These are phyloP conservation scores for Coilia nasus DNA, from an alignment of 2,797 vertebrate genomes.

Conservation along the genomic window DNA sequence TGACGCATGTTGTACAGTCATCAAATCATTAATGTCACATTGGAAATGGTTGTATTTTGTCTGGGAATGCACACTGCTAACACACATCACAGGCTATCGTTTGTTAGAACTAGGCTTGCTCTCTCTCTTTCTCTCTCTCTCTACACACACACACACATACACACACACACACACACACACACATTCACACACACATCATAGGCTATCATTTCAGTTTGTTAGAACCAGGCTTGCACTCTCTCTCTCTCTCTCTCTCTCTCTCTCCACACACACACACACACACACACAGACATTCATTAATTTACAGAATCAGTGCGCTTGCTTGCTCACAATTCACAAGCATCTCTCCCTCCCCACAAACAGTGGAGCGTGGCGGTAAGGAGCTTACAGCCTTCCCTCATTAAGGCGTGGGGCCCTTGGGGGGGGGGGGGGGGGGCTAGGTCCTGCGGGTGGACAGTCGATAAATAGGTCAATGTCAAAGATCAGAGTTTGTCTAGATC, in stretches of 20 bases:
- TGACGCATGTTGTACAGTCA: not conserved
- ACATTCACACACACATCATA: not conserved
- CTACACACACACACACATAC: not conserved
- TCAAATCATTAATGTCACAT: not conserved
- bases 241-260: not conserved
- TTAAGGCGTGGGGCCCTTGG: not conserved
- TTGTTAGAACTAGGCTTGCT: not conserved
- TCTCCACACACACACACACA: not conserved
- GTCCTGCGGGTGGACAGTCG: conserved; percentile 33
- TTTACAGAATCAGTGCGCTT: conserved; percentile 3
- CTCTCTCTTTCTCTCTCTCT: too few species aligned
- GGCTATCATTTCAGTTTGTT: not conserved
- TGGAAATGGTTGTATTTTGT: not conserved
- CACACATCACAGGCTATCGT: not conserved
- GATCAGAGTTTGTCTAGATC: conserved; percentile 39
- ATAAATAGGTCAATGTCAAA: conserved; percentile 50
- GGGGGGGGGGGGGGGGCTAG: conserved; percentile 22
- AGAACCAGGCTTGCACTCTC: not conserved
- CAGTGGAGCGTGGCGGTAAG: conserved; percentile 9
- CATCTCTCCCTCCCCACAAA: not conserved
- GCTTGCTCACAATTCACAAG: not conserved
- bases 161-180: not conserved
- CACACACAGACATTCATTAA: not conserved
- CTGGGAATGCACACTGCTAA: not conserved
- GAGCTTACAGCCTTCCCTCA: conserved; percentile 32